These are phyloP conservation scores for Sardinella longiceps DNA, from an alignment of 2,797 vertebrate species.

Conservation along the genomic window DNA sequence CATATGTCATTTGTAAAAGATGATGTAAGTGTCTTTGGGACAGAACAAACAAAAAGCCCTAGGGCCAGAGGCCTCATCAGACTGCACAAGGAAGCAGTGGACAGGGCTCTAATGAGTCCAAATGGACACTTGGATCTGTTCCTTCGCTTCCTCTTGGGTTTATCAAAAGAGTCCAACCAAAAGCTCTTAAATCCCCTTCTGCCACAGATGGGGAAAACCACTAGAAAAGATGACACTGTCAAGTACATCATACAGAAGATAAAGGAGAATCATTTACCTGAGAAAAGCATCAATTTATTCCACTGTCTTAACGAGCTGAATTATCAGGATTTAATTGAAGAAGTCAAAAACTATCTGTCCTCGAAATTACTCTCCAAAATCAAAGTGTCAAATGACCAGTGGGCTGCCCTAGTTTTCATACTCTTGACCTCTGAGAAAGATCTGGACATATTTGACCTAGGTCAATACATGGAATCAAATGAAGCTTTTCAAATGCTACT, in stretches of 20 bases:
- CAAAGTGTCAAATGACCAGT: background rate
- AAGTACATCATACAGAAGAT: slow-evolving; percentile 4
- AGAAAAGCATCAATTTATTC: slow-evolving; percentile 20
- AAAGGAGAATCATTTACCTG: background rate
- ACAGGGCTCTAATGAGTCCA: background rate
- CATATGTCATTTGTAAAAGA: too few species aligned
- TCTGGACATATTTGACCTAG: too few species aligned
- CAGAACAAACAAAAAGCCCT: too few species aligned
- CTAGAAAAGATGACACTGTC: background rate
- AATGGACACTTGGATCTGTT: background rate
- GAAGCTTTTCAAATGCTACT: too few species aligned
- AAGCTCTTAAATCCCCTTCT: background rate
- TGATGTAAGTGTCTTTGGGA: too few species aligned
- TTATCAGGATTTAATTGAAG: slow-evolving; percentile 27
- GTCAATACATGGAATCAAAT: too few species aligned
- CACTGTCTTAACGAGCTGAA: slow-evolving; percentile 41
- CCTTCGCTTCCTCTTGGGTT: background rate
- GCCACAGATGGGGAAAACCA: background rate
- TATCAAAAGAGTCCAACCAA: slow-evolving; percentile 23
- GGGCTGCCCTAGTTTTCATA: background rate
- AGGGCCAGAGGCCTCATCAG: too few species aligned
- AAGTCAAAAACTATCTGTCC: slow-evolving; percentile 26
- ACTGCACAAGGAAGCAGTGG: slow-evolving; percentile 34
- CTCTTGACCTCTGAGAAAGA: too few species aligned
- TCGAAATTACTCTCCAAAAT: background rate